Percentiles rank a stretch among this genome's conserved stretches.
Evolutionary conservation across 2,797 vertebrate species (phyloP).

Genomic region (Delichon dasypus): DNA sequence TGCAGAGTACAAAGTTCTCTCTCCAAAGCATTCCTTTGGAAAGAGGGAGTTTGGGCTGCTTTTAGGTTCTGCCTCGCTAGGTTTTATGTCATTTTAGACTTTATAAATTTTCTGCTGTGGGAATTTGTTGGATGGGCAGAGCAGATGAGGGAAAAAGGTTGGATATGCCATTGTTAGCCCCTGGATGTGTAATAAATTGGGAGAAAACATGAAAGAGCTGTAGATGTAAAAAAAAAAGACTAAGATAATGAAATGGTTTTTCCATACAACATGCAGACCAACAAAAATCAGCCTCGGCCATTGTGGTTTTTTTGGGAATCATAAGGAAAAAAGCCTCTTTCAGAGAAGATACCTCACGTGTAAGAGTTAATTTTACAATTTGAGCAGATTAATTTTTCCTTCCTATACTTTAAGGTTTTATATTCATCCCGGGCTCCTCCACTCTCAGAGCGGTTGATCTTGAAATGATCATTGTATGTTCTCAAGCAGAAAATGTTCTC

Average conservation of each 20-base stretch:
- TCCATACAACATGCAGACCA: background rate
- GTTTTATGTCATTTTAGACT: background rate
- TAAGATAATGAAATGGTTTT: background rate
- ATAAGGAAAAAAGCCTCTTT: background rate
- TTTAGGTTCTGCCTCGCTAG: fast-evolving
- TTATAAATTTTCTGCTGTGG: background rate
- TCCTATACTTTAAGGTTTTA: background rate
- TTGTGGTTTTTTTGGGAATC: background rate
- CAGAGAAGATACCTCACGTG: background rate
- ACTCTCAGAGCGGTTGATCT: background rate
- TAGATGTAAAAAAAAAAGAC: background rate
- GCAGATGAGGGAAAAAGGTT: background rate
- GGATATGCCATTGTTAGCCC: fast-evolving
- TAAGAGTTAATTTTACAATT: background rate
- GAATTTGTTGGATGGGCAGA: background rate
- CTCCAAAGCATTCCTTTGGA: background rate
- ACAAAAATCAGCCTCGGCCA: background rate
- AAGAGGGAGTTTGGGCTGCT: background rate
- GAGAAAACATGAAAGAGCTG: background rate
- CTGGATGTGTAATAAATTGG: background rate
- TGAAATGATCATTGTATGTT: background rate
- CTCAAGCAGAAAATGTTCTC: background rate
- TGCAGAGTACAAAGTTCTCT: background rate
- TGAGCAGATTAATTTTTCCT: background rate
- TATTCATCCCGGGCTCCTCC: background rate